These are phyloP conservation scores for Motacilla alba DNA, from an alignment of 2,113 vertebrate genomes.

Conservation along the genomic window DNA sequence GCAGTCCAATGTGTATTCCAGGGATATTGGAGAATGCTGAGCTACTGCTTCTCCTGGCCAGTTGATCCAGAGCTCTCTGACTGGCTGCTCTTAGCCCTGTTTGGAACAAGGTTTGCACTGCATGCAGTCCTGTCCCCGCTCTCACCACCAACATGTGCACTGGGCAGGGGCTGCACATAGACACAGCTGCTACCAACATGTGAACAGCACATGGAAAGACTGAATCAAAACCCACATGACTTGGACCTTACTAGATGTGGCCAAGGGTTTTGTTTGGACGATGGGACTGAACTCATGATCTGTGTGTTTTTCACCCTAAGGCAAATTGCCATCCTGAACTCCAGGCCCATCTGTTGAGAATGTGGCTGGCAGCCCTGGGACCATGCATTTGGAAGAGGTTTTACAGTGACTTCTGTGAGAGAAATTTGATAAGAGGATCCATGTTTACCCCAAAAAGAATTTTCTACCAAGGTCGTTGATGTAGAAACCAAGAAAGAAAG, in stretches of 20 bases:
- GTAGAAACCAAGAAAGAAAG: neutral
- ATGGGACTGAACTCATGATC: neutral
- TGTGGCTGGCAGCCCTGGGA: neutral
- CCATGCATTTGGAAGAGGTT: fast-evolving
- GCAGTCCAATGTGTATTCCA: fast-evolving
- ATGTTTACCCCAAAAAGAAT: neutral
- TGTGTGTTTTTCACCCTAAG: neutral
- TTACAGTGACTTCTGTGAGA: neutral
- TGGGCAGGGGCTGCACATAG: neutral
- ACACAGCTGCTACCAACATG: fast-evolving
- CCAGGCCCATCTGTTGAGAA: neutral
- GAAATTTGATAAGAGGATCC: neutral
- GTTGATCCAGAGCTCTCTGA: neutral
- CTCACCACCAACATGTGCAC: fast-evolving
- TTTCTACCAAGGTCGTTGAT: neutral
- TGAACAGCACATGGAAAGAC: neutral
- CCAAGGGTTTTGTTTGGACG: neutral
- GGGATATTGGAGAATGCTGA: neutral
- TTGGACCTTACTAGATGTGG: neutral
- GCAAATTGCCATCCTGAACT: neutral
- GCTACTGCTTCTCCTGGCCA: neutral
- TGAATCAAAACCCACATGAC: neutral
- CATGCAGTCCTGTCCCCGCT: neutral
- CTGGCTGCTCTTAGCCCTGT: neutral
- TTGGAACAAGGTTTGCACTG: neutral